These are phyloP conservation scores for Heteromyza rotundicornis DNA, from an alignment of 2,888 invertebrate genomes.

Conservation along the genomic window DNA sequence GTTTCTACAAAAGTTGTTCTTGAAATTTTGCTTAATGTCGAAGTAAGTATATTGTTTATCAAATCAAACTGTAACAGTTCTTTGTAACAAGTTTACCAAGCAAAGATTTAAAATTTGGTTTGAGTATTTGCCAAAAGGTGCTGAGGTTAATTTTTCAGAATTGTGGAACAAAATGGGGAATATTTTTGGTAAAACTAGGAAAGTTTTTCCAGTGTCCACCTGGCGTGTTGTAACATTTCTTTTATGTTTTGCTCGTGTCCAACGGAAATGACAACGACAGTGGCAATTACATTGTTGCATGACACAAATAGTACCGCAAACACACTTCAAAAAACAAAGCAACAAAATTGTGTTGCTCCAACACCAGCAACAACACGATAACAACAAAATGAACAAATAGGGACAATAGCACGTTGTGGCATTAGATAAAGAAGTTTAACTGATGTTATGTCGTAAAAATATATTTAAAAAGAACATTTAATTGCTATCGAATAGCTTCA, in stretches of 20 bases:
- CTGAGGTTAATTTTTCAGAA: no score
- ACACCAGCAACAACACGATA: constrained; percentile 30
- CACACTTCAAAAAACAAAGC: constrained; percentile 21
- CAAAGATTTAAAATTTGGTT: no score
- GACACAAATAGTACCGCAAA: constrained; percentile 56
- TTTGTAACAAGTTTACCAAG: no score
- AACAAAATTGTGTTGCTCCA: background rate
- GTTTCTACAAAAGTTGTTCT: no score
- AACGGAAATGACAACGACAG: constrained; percentile 59
- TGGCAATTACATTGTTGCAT: constrained; percentile 61
- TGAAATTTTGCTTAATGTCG: no score
- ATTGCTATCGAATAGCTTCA: constrained; percentile 35
- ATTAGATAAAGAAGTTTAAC: constrained; percentile 48
- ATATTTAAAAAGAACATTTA: constrained; percentile 32
- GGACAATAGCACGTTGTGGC: no score
- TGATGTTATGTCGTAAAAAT: constrained; percentile 52
- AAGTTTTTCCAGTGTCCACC: no score
- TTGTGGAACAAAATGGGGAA: no score
- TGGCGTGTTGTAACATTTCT: no score
- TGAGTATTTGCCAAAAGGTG: no score
- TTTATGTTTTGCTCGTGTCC: constrained; percentile 38
- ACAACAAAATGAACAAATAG: constrained; percentile 30
- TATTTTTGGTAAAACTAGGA: constrained; percentile 6
- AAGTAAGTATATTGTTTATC: no score
- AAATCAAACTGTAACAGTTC: no score